Evolutionary conservation across 2,797 vertebrate genomes (phyloP).

Genomic region (Sebastes itinus): DNA sequence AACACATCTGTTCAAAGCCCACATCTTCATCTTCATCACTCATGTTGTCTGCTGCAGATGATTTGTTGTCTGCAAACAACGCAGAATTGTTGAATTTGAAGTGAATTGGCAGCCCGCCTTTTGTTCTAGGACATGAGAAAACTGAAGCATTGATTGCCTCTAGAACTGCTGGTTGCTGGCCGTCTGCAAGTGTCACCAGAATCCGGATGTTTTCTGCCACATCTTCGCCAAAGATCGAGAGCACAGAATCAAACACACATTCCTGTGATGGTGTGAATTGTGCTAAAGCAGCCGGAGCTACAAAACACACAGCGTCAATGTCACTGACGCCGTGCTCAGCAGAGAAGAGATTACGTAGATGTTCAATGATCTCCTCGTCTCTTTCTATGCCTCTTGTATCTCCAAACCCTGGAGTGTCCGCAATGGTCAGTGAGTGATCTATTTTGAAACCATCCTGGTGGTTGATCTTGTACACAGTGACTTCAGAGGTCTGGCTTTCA

Average conservation of each 20-base stretch:
- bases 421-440: constrained; percentile 47
- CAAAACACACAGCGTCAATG: constrained; percentile 10
- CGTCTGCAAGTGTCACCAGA: constrained; percentile 16
- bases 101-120: constrained; percentile 11
- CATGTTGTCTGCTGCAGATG: neutral
- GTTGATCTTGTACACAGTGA: constrained; percentile 52
- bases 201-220: neutral
- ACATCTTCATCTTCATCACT: neutral
- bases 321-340: neutral
- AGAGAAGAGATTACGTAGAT: constrained; percentile 4
- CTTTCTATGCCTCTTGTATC: neutral
- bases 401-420: constrained; percentile 42
- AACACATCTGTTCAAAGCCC: constrained; percentile 41
- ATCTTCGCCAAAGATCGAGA: neutral
- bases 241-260: neutral
- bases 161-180: neutral
- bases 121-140: constrained; percentile 42
- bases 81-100: constrained; percentile 68
- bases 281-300: neutral
- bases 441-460: constrained; percentile 6
- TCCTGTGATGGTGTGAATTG: neutral
- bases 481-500: constrained; percentile 39
- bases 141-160: constrained; percentile 8
- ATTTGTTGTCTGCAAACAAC: constrained; percentile 31
- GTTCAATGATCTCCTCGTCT: neutral